phyloP scores from a whole-genome alignment of 2,797 vertebrate species.

The Leptodactylus fallax region DNA sequence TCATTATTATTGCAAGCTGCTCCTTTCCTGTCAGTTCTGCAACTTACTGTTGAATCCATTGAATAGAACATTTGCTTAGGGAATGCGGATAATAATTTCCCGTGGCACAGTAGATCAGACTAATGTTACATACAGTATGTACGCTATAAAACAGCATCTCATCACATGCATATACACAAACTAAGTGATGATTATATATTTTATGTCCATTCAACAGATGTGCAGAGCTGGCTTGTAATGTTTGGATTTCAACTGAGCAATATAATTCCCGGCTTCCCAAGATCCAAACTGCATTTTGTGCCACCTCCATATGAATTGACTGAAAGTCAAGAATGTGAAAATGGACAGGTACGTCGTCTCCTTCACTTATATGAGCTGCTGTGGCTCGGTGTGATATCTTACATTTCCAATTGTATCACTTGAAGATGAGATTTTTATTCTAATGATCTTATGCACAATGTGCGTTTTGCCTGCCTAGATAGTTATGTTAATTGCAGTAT shows the following conservation, averaged over 20 bases:
- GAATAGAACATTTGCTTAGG: too few relatives aligned
- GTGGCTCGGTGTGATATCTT: neutral
- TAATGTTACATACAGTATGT: neutral
- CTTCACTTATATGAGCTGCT: neutral
- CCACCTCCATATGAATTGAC: conserved; percentile 93
- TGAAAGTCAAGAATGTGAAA: conserved; percentile 95
- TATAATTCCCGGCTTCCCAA: conserved; percentile 97
- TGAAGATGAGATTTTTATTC: conserved; percentile 18
- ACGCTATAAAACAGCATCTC: neutral
- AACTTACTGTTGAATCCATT: neutral
- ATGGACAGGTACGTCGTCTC: conserved; percentile 86
- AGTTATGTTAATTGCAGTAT: conserved; percentile 72
- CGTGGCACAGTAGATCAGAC: neutral
- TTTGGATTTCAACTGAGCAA: conserved; percentile 99
- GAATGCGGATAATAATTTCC: neutral
- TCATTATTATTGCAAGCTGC: too few relatives aligned
- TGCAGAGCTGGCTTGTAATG: conserved; percentile 99
- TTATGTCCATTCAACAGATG: conserved; percentile 80
- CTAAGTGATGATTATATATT: neutral
- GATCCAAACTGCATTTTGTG: conserved; percentile 95
- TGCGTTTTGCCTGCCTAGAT: conserved; percentile 68
- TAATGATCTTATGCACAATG: conserved; percentile 38
- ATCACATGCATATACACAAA: neutral
- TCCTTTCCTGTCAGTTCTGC: neutral
- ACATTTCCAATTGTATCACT: neutral